Base-by-base conservation (phyloP, 2,113 vertebrate genomes). In the Coracopsis vasa region DNA sequence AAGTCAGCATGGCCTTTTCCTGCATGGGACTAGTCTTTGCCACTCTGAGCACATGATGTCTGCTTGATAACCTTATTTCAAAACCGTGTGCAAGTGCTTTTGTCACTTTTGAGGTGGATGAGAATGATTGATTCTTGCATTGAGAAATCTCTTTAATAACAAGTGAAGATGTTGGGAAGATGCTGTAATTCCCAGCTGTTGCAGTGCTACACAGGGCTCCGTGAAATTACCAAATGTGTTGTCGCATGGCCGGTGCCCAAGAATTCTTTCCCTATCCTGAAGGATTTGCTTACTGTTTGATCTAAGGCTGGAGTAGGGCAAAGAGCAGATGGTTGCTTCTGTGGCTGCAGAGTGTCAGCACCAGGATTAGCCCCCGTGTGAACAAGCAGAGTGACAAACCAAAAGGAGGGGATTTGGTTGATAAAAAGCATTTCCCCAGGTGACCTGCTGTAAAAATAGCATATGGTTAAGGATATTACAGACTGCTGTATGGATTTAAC, bases 341-440 rank as follows among this genome's bases (percentile, higher is more conserved):
- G 83, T 88, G 86, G 56, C 41, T 84, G 71, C 74, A 92, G 82
- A 41, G 74, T 61, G 51, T 91, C 74, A 91, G 86, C 60, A 89
- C 53, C 58, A 61, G 65, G 88, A 96, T 97, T 91, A 90, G 56
- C 33, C 79, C 41, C 56, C 35, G 47, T 88, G 82, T 92, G 87
- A 93, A 90, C 48, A 45, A 90, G 51, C 56, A 53, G 39, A 91
- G 53, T 80, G 80, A 92, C 83, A 77, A 93, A 83, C 89, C 93
- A 97, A 93, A n/a, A 72, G 42, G n/a, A 85, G 51, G 50, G 70
- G 85, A 88, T 92, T 84, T 90, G 72, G 62, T 86, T 88, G 61
- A 91, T n/a, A 92, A 92, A 97, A 80, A 92, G 3, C 33, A 79
- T 95, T 92, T 93, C 90, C 75, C 92, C 88, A 94, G 88, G 93